Conservation (phyloP, 2,888 invertebrate genomes). For the Agrotis puta region DNA sequence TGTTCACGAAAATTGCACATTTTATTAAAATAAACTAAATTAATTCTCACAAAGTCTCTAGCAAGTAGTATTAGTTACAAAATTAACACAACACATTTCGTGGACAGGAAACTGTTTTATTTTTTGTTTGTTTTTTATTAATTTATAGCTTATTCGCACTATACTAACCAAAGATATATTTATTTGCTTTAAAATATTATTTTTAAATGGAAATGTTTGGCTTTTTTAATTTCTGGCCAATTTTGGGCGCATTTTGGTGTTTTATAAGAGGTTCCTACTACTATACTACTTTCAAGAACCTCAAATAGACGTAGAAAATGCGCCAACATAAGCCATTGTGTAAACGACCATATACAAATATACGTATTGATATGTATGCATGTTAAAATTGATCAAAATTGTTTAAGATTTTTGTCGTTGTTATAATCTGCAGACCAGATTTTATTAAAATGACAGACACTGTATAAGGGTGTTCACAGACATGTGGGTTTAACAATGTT, state of each 20-base stretch:
- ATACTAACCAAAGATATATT: slow-evolving; percentile 81
- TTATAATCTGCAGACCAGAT: slow-evolving; percentile 58
- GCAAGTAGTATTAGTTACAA: slow-evolving; percentile 46
- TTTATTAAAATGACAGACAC: slow-evolving; percentile 8
- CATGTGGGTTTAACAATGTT: not conserved
- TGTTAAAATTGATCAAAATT: slow-evolving; percentile 40
- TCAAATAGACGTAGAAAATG: slow-evolving; percentile 12
- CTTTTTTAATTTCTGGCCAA: slow-evolving; percentile 27
- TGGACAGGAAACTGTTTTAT: slow-evolving; percentile 84
- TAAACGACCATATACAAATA: slow-evolving; percentile 24
- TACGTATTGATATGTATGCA: slow-evolving; percentile 43
- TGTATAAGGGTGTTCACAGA: slow-evolving; percentile 22
- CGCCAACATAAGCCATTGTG: slow-evolving; percentile 9
- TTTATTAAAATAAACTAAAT: not conserved
- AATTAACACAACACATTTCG: slow-evolving; percentile 87
- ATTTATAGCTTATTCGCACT: slow-evolving; percentile 78
- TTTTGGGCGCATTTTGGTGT: slow-evolving; percentile 25
- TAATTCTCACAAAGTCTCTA: slow-evolving; percentile 16
- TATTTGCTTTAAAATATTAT: slow-evolving; percentile 50
- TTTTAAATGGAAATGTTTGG: slow-evolving; percentile 19
- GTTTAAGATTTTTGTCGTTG: slow-evolving; percentile 39
- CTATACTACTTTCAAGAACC: slow-evolving; percentile 3
- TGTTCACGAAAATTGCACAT: not conserved
- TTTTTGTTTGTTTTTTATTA: slow-evolving; percentile 44
- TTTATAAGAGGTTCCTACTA: not conserved